A percentile compares a stretch with the other conserved stretches of the same genome.
Evolutionary conservation across 2,113 vertebrate genomes (phyloP).

Genomic region (Strix uralensis): DNA sequence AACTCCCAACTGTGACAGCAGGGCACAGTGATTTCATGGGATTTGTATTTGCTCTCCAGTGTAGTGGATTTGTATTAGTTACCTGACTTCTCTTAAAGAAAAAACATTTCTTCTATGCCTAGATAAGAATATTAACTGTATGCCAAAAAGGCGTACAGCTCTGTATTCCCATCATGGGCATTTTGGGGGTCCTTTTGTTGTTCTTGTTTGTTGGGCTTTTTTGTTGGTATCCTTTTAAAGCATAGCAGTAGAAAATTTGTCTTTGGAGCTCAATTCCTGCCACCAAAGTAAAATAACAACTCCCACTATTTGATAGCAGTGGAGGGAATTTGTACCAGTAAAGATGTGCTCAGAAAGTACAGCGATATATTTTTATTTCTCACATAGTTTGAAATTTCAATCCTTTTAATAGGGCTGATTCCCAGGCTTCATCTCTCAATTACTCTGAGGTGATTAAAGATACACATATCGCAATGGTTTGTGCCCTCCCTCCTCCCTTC

Average conservation of each 20-base stretch:
- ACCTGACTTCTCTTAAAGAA: background rate
- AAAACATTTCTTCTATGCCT: background rate
- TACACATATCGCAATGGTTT: background rate
- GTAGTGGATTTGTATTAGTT: background rate
- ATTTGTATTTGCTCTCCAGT: background rate
- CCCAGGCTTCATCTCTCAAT: background rate
- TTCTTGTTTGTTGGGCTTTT: background rate
- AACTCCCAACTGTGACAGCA: background rate
- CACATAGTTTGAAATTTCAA: background rate
- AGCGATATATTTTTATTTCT: background rate
- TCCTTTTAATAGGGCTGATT: background rate
- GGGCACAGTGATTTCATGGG: background rate
- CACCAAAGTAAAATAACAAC: background rate
- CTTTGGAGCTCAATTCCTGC: background rate
- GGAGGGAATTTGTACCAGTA: background rate
- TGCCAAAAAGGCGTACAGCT: background rate
- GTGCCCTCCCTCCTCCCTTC: background rate
- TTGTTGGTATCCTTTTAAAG: background rate
- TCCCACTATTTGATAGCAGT: background rate
- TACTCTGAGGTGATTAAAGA: background rate
- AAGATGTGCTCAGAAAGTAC: background rate
- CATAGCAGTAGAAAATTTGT: background rate
- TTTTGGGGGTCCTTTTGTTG: background rate
- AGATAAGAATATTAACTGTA: background rate
- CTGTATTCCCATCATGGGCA: background rate